Evolutionary conservation across 2,797 vertebrate genomes (phyloP).

Genomic region (Sebastes hopkinsi): DNA sequence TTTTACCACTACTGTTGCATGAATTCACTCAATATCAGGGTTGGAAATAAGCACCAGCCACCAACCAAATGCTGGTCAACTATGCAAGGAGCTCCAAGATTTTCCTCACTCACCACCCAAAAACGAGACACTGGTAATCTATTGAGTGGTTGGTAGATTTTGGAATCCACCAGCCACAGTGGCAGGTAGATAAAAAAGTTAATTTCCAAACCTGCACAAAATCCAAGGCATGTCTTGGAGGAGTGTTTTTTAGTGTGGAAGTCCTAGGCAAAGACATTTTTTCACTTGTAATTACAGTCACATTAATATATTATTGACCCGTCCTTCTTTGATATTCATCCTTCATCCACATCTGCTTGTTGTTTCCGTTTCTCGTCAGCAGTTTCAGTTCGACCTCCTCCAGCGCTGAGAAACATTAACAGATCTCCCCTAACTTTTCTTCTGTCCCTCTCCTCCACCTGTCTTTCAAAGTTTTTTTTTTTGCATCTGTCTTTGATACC

Average conservation of each 20-base stretch:
- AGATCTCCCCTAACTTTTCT: conserved; percentile 25
- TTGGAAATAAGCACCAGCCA: too few relatives aligned
- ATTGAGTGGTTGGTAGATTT: too few relatives aligned
- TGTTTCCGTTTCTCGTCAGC: conserved; percentile 32
- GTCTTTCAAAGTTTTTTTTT: conserved; percentile 29
- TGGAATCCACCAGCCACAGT: too few relatives aligned
- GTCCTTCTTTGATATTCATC: not conserved
- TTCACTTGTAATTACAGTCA: not conserved
- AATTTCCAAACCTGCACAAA: too few relatives aligned
- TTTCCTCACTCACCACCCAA: too few relatives aligned
- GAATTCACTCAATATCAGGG: not conserved
- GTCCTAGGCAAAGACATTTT: not conserved
- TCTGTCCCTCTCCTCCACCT: conserved; percentile 33
- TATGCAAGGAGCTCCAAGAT: too few relatives aligned
- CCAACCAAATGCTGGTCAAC: too few relatives aligned
- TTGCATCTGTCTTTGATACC: conserved; percentile 31
- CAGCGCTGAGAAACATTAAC: conserved; percentile 3
- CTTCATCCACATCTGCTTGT: not conserved
- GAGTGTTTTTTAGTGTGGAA: not conserved
- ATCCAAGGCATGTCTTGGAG: not conserved
- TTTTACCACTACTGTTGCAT: not conserved
- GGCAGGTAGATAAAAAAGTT: too few relatives aligned
- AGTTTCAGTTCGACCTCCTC: conserved; percentile 13
- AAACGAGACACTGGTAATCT: too few relatives aligned
- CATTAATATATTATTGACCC: conserved; percentile 10